A percentile compares a stretch with the other conserved stretches of the same genome.
Evolutionary conservation across 2,797 vertebrate genomes (phyloP).

Genomic region (Luscinia megarhynchos): DNA sequence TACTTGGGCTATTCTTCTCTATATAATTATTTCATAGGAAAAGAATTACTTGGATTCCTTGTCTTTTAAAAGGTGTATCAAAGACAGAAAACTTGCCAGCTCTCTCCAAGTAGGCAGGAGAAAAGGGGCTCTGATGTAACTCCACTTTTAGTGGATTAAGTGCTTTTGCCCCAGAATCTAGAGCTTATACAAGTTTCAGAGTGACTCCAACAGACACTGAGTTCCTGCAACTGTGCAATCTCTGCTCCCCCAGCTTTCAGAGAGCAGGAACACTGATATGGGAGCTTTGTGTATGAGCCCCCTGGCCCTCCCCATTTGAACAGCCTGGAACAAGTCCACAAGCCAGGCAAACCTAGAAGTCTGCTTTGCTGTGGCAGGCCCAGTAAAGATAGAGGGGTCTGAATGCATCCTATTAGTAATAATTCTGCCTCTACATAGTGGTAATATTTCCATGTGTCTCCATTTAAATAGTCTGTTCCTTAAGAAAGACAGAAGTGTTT

Average conservation of each 20-base stretch:
- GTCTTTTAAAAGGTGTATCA: background rate
- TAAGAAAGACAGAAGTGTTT: background rate
- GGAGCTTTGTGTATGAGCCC: background rate
- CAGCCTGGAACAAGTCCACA: background rate
- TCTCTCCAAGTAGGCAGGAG: background rate
- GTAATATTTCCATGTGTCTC: background rate
- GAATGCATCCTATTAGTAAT: background rate
- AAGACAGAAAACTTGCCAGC: background rate
- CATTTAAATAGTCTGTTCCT: background rate
- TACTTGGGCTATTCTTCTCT: background rate
- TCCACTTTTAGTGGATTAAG: background rate
- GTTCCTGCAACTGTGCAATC: background rate
- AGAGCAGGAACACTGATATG: background rate
- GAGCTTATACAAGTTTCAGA: background rate
- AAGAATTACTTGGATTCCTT: background rate
- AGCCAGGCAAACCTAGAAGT: background rate
- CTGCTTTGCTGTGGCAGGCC: background rate
- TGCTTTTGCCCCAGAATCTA: background rate
- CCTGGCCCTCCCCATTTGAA: background rate
- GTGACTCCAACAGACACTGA: background rate
- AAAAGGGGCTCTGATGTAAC: background rate
- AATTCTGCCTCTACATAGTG: background rate
- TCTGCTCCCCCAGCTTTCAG: background rate
- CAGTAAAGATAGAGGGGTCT: background rate
- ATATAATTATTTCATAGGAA: background rate